These are phyloP conservation scores for Lycaena phlaeas DNA, from an alignment of 2,888 invertebrate species.

Conservation along the genomic window DNA sequence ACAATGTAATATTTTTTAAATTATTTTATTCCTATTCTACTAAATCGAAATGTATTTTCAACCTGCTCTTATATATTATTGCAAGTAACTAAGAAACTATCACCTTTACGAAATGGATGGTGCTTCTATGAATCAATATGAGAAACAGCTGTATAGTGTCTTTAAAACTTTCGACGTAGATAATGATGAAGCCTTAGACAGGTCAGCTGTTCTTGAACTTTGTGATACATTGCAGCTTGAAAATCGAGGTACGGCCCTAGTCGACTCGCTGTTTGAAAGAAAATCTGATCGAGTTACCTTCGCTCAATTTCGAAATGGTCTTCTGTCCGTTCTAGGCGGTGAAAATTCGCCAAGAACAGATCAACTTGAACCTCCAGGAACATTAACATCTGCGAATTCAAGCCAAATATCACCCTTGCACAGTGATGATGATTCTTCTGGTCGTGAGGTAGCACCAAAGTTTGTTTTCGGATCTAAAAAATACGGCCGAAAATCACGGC, in stretches of 20 bases:
- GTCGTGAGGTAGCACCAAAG: slow-evolving; percentile 81
- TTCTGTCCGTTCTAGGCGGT: slow-evolving; percentile 79
- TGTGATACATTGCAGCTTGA: slow-evolving; percentile 86
- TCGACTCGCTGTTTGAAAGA: slow-evolving; percentile 71
- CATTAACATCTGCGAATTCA: slow-evolving; percentile 25
- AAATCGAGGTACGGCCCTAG: slow-evolving; percentile 77
- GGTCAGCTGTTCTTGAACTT: slow-evolving; percentile 76
- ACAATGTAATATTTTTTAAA: too few species aligned
- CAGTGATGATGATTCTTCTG: slow-evolving; percentile 73
- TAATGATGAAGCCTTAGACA: slow-evolving; percentile 78
- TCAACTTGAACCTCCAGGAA: slow-evolving; percentile 24
- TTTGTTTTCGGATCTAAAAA: slow-evolving; percentile 82
- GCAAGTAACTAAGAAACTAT: neutral
- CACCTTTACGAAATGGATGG: slow-evolving; percentile 38
- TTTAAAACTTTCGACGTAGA: slow-evolving; percentile 85
- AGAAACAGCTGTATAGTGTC: slow-evolving; percentile 85
- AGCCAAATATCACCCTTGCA: slow-evolving; percentile 25
- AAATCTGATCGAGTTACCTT: slow-evolving; percentile 74
- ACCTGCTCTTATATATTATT: too few species aligned
- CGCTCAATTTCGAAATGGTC: slow-evolving; percentile 82
- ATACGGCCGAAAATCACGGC: slow-evolving; percentile 81
- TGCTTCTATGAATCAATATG: slow-evolving; percentile 79
- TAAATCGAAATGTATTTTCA: too few species aligned
- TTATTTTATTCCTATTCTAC: too few species aligned
- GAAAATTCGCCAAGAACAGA: slow-evolving; percentile 32